Base-by-base conservation (phyloP, 2,888 invertebrate genomes). In the Ditylenchus weischeri region DNA sequence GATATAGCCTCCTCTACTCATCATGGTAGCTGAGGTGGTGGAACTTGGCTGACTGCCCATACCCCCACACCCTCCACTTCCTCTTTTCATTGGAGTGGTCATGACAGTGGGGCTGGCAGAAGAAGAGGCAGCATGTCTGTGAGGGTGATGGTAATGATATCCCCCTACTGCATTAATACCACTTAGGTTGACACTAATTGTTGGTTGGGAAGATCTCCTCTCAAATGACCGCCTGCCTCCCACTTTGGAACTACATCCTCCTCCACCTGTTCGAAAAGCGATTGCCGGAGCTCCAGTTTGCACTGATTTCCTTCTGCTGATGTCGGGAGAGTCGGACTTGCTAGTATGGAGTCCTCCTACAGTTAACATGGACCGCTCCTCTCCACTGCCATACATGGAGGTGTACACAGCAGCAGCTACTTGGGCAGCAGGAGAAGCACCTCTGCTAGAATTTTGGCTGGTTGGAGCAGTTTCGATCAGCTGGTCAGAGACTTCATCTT, bases 271-370 rank as follows among this genome's bases (percentile, higher is more conserved):
- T 6, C 78, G 72, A 69, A 80, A 80, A 21, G 79, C 80, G 62
- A 80, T 80, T 38, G 75, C 76, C 4, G 79, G 79, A 19, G 80
- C 80, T 29, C 76, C 80, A 8, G 78, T 76, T 66, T 80, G 80
- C 15, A 80, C 78, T 10, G 75, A 75, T 51, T 76, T 75, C 38
- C 80, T 64, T 18, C 80, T 68, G 11, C 23, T 35, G 18, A 62
- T 18, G 23, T 71, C 71, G n/a, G 65, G 62, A 18, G 66, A 70
- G 21, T 50, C 43, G 18, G 65, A 23, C n/a, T 21, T 54, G 54
- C 54, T 23, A 2, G 54, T 11, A 23, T 23, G 54, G n/a, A 29
- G n/a, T 15, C 54, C 54, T 29, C 54, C 29, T 54, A 54, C 48
- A 48, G 15, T 60, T 47, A 38, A 38, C 59, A 1, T 13, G 21